Conservation (phyloP, 2,888 invertebrate species). For the Branchinecta sandiegonensis region DNA sequence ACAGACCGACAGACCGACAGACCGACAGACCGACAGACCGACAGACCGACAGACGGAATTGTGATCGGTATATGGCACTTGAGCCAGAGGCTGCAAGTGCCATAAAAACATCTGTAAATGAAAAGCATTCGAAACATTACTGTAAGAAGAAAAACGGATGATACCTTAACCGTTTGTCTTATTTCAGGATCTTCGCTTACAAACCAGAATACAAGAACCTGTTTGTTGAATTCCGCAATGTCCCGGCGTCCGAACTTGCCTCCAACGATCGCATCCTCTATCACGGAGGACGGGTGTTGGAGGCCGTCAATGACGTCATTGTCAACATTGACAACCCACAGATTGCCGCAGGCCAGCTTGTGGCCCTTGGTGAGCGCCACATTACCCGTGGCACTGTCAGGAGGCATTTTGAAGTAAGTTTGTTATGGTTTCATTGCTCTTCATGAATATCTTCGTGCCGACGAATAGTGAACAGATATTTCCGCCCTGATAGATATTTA, state of each 20-base stretch:
- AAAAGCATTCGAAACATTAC: too few species aligned
- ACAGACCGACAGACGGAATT: too few species aligned
- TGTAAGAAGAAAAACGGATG: too few species aligned
- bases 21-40: too few species aligned
- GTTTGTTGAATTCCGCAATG: not conserved
- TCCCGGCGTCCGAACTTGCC: not conserved
- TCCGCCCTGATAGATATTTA: too few species aligned
- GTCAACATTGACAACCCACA: not conserved
- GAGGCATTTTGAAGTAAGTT: not conserved
- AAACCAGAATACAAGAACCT: constrained; percentile 8
- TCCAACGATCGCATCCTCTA: not conserved
- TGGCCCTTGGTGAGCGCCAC: not conserved
- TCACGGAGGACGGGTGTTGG: constrained; percentile 1
- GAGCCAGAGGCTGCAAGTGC: too few species aligned
- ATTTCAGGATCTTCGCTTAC: not conserved
- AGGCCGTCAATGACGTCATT: not conserved
- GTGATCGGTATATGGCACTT: too few species aligned
- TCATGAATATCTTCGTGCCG: too few species aligned
- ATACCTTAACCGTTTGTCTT: too few species aligned
- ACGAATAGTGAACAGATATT: too few species aligned
- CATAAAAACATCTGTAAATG: too few species aligned
- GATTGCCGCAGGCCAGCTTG: not conserved
- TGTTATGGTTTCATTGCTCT: not conserved
- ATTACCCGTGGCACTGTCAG: constrained; percentile 6
- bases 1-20: too few species aligned